Base-by-base conservation (phyloP, 2,888 invertebrate genomes). In the Hydrotaea cyrtoneurina region DNA sequence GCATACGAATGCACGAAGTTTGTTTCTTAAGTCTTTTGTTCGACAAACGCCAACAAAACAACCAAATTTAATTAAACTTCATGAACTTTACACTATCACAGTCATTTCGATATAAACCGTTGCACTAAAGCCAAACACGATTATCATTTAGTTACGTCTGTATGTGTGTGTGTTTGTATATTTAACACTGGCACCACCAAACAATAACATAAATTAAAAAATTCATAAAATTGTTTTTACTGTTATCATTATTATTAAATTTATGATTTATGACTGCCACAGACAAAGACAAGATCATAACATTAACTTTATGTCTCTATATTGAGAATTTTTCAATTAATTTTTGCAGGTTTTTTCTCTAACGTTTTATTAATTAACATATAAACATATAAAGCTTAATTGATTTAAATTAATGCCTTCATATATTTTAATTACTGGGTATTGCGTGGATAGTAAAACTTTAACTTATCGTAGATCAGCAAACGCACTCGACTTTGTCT, bases 1-100 rank as follows among this genome's bases (percentile, higher is more conserved):
- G 11, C 39, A 39, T 10, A 39, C 13, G 11, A 39, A n/a, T 8
- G 26, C 23, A 26, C 15, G 5, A 19, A 23, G 79, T 19, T 26
- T 43, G 66, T 80, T 23, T n/a, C 43, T 74, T 73, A 64, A 73
- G 19, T 74, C 74, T 80, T 74, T 74, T 74, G 74, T 55, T 66
- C 10, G 3, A 15, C 73, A 43, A 55, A 57, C n/a, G 26, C 10
- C 39, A 23, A 39, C 3, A 8, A 39, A 55, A 57, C 21, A 39
- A 57, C 39, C 17, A 75, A 62, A 62, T 83, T 83, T 83, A 80
- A 83, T 83, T 83, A 83, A 83, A 77, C 76, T 83, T 73, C 62
- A 4, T 80, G 80, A 83, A 80, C 83, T 83, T 73, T 73, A 19
- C 59, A 11, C 31, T 66, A 43, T 31, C 13, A 36, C 73, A 80